Conservation (phyloP, 1,140 invertebrate genomes). For the Coenobita brevimanus region DNA sequence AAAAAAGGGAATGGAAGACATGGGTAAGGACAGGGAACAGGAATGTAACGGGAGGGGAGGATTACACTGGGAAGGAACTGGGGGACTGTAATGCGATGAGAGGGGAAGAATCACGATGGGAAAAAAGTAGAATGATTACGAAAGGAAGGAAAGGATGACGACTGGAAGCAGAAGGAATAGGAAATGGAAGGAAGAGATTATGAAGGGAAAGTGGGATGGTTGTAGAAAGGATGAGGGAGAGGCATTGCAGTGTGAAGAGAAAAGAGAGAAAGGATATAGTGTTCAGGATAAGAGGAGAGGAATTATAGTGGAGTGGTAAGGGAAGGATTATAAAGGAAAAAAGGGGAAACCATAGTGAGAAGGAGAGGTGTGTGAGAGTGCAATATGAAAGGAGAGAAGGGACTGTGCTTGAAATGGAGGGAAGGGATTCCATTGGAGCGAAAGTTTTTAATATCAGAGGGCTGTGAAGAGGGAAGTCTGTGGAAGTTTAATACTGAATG, state of each 20-base stretch:
- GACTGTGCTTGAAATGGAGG: not conserved
- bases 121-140: not conserved
- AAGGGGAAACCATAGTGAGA: not conserved
- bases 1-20: not conserved
- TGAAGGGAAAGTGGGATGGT: not conserved
- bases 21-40: not conserved
- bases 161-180: not conserved
- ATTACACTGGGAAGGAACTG: too few species aligned
- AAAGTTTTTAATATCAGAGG: too few species aligned
- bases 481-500: not conserved
- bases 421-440: not conserved
- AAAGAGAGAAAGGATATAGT: not conserved
- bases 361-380: too few species aligned
- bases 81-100: not conserved
- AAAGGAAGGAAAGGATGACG: not conserved
- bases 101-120: not conserved
- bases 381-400: not conserved
- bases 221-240: not conserved
- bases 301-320: not conserved
- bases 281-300: not conserved
- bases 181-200: not conserved
- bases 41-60: not conserved
- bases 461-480: too few species aligned
- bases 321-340: not conserved
- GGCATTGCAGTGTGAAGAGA: not conserved